A percentile compares a stretch with the other conserved stretches of the same genome.
These are phyloP conservation scores for Bombycilla garrulus DNA, from an alignment of 2,113 vertebrate species.

Conservation along the genomic window DNA sequence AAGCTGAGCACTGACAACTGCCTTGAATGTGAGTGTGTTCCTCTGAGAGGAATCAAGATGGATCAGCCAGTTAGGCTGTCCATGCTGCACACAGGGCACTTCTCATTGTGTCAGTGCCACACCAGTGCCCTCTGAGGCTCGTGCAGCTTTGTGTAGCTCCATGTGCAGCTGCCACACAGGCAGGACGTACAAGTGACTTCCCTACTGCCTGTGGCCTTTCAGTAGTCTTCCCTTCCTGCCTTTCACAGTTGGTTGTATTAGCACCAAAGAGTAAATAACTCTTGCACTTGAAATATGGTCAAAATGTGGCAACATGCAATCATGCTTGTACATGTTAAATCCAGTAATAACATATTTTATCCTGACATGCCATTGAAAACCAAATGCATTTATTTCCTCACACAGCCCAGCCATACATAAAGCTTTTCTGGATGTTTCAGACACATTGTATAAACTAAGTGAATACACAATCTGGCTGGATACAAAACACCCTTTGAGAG, in stretches of 20 bases:
- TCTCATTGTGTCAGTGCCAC: not conserved
- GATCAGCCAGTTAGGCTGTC: not conserved
- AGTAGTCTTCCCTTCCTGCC: not conserved
- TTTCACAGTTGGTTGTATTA: not conserved
- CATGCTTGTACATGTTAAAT: not conserved
- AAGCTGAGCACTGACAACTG: not conserved
- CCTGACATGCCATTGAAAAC: not conserved
- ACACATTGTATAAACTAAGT: not conserved
- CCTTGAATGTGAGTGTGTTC: not conserved
- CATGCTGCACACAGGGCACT: fast-evolving
- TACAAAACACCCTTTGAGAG: not conserved
- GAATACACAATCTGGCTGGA: not conserved
- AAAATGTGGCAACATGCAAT: not conserved
- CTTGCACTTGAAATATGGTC: not conserved
- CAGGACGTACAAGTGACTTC: not conserved
- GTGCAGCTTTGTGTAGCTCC: not conserved
- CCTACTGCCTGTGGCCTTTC: not conserved
- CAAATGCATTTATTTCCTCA: not conserved
- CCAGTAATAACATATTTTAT: not conserved
- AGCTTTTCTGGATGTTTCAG: not conserved
- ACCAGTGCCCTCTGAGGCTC: not conserved
- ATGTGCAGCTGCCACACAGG: not conserved
- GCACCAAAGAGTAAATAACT: not conserved
- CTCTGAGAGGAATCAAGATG: not conserved
- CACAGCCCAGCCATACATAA: not conserved